Evolutionary conservation across 1,140 invertebrate genomes (phyloP).

Genomic region (Ceratitis capitata): DNA sequence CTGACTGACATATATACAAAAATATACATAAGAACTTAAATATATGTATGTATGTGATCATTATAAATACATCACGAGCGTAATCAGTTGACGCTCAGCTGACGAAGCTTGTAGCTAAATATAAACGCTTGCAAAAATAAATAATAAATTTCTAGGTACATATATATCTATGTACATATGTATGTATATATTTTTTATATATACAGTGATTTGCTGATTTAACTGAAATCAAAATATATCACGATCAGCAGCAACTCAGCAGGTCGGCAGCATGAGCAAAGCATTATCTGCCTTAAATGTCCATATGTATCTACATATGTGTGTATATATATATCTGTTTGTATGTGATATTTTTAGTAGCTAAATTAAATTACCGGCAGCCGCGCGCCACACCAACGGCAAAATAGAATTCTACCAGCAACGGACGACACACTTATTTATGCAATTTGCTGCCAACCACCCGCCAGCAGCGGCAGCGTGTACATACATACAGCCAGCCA

Average conservation of each 20-base stretch:
- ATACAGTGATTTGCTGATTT: slow-evolving; percentile 15
- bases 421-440: neutral
- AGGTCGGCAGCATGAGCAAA: neutral
- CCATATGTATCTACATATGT: too few species aligned
- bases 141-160: neutral
- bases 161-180: neutral
- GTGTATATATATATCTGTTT: neutral
- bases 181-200: neutral
- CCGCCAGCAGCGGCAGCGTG: neutral
- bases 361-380: slow-evolving; percentile 35
- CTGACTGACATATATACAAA: too few species aligned
- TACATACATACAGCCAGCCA: too few species aligned
- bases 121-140: neutral
- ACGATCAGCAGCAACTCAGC: neutral
- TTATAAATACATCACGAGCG: neutral
- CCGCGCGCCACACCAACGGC: neutral
- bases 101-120: neutral
- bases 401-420: neutral
- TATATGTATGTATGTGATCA: neutral
- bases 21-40: neutral
- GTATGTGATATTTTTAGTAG: slow-evolving; percentile 19
- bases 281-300: neutral
- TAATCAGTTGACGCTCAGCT: neutral
- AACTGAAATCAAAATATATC: slow-evolving; percentile 23
- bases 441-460: slow-evolving; percentile 6